Evolutionary conservation across 2,113 vertebrate genomes (phyloP).

Genomic region (Neolamprologus sp.): DNA sequence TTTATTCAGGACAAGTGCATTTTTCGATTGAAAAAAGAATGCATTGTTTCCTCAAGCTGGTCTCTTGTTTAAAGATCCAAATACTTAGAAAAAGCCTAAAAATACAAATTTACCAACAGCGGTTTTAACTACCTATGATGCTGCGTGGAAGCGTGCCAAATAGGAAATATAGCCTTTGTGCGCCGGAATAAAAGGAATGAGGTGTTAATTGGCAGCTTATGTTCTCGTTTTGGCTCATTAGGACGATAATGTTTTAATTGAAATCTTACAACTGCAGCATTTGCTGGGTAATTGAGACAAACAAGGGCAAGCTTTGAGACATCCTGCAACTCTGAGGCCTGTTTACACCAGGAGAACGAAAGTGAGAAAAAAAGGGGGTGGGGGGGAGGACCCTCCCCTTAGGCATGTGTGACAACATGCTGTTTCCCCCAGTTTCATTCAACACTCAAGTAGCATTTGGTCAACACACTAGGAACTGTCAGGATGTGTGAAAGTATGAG

Average conservation of each 20-base stretch:
- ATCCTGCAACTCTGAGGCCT: not conserved
- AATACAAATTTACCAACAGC: not conserved
- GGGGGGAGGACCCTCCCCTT: not conserved
- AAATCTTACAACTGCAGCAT: slow-evolving; percentile 35
- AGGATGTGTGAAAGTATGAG: not conserved
- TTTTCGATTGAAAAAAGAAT: not conserved
- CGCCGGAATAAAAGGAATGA: slow-evolving; percentile 23
- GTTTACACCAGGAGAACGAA: not conserved
- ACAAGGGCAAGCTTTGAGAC: not conserved
- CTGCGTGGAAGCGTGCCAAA: slow-evolving; percentile 15
- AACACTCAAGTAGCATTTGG: slow-evolving; percentile 11
- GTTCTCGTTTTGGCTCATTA: slow-evolving; percentile 55
- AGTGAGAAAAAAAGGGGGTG: not conserved
- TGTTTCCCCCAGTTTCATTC: not conserved
- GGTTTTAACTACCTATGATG: not conserved
- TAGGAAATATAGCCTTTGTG: slow-evolving; percentile 29
- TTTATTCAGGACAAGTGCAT: not conserved
- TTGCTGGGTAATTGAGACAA: slow-evolving; percentile 35
- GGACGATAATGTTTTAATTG: slow-evolving; percentile 44
- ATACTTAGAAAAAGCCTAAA: not conserved
- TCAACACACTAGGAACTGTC: not conserved
- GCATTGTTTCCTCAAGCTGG: not conserved
- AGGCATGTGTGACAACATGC: not conserved
- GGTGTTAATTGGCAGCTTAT: slow-evolving; percentile 54
- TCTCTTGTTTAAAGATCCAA: not conserved